Conservation (phyloP, 2,888 invertebrate genomes). For the Macaria liturata region DNA sequence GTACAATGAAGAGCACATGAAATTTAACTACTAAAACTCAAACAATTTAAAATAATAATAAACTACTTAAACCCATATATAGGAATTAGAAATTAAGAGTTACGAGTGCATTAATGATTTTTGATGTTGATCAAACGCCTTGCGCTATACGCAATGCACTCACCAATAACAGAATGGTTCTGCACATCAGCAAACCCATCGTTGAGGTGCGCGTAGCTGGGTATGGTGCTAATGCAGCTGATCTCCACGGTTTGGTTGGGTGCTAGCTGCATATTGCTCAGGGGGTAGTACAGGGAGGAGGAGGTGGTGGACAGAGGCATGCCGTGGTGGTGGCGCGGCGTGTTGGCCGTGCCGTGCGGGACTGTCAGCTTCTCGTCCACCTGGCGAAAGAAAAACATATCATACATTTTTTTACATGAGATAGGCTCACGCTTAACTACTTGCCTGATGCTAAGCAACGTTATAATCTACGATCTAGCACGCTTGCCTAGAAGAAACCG, state of each 20-base stretch:
- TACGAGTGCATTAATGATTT: too few relatives aligned
- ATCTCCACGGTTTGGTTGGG: conserved; percentile 88
- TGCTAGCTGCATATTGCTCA: conserved; percentile 86
- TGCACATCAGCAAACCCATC: conserved; percentile 89
- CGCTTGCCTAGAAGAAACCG: too few relatives aligned
- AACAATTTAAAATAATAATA: too few relatives aligned
- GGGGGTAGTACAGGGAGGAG: conserved; percentile 85
- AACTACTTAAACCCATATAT: too few relatives aligned
- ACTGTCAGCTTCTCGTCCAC: conserved; percentile 72
- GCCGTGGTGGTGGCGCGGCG: conserved; percentile 70
- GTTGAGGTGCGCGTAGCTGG: conserved; percentile 86
- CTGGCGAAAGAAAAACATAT: conserved; percentile 39
- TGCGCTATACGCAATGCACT: conserved; percentile 42
- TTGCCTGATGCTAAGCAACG: too few relatives aligned
- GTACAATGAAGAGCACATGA: too few relatives aligned
- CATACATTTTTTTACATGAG: too few relatives aligned
- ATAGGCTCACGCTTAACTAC: too few relatives aligned
- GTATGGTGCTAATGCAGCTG: conserved; percentile 91
- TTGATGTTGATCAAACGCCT: too few relatives aligned
- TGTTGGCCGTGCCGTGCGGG: conserved; percentile 67
- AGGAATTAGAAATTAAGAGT: too few relatives aligned
- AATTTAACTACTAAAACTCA: too few relatives aligned
- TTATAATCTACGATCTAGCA: too few relatives aligned
- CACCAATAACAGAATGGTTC: conserved; percentile 88
- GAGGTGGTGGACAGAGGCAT: conserved; percentile 66